Percentiles rank a stretch among this genome's conserved stretches.
Conservation (phyloP, 2,888 invertebrate genomes). For the Chaetogeoica ovagalla region DNA sequence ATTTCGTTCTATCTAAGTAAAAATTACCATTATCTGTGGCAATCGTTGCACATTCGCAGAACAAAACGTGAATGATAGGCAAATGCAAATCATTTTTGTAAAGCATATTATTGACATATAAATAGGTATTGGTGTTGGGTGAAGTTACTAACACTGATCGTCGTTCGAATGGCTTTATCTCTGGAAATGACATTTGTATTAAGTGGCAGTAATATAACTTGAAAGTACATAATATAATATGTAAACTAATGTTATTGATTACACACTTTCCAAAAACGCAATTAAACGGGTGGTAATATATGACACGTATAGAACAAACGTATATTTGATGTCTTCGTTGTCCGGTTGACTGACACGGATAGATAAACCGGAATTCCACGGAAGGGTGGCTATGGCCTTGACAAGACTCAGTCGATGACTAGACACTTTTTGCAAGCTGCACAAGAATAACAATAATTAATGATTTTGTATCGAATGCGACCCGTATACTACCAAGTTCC, state of each 20-base stretch:
- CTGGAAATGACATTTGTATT: background rate
- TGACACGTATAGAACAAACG: conserved; percentile 38
- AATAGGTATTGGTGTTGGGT: conserved; percentile 31
- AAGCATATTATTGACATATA: conserved; percentile 44
- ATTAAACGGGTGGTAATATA: conserved; percentile 37
- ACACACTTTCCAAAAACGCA: conserved; percentile 36
- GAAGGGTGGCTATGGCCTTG: conserved; percentile 31
- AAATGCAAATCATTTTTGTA: conserved; percentile 43
- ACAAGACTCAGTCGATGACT: conserved; percentile 44
- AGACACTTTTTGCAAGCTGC: conserved; percentile 43
- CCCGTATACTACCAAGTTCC: background rate
- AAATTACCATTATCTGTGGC: conserved; percentile 30
- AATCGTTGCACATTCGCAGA: conserved; percentile 39
- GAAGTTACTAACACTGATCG: conserved; percentile 32
- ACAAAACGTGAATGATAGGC: conserved; percentile 32
- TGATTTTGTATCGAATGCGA: background rate
- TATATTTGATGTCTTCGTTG: conserved; percentile 34
- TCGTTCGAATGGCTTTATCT: conserved; percentile 40
- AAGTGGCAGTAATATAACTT: too few relatives aligned
- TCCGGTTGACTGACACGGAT: conserved; percentile 46
- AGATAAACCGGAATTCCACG: conserved; percentile 37
- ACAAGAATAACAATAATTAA: background rate
- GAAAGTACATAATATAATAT: too few relatives aligned
- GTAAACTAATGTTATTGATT: background rate
- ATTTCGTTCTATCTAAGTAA: background rate